Conservation (phyloP, 2,888 invertebrate species). For the Cheilosia scutellata region DNA sequence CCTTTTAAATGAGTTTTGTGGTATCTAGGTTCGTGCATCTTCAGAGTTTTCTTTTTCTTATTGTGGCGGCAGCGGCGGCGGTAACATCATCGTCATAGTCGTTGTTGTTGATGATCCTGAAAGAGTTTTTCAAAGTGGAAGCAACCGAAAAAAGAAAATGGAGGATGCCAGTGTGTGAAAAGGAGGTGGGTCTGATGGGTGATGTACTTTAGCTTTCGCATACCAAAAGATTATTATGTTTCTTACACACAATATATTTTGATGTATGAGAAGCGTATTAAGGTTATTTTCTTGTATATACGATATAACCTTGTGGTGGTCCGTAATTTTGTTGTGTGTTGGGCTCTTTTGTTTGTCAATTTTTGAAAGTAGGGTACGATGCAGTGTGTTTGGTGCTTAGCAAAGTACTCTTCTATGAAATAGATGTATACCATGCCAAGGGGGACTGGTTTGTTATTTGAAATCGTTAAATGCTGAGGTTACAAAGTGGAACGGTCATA, state of each 20-base stretch:
- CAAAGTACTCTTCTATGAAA: too few species aligned
- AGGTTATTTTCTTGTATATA: constrained; percentile 40
- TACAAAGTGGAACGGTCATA: too few species aligned
- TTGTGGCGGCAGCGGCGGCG: neutral
- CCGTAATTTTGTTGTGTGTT: neutral
- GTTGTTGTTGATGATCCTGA: constrained; percentile 61
- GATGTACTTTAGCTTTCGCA: constrained; percentile 41
- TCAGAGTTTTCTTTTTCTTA: constrained; percentile 23
- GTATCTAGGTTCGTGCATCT: constrained; percentile 63
- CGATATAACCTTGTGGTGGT: constrained; percentile 20
- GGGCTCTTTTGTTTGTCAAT: constrained; percentile 42
- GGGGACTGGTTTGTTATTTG: too few species aligned
- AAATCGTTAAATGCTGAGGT: too few species aligned
- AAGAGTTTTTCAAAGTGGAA: constrained; percentile 29
- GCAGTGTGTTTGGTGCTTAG: neutral
- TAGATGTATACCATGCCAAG: too few species aligned
- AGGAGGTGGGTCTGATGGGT: neutral
- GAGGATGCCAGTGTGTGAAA: neutral
- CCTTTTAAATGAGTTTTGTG: constrained; percentile 65
- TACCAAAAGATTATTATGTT: constrained; percentile 63
- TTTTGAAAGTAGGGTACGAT: constrained; percentile 17
- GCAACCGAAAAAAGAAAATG: neutral
- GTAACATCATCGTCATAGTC: constrained; percentile 20
- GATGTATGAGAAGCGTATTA: constrained; percentile 61
- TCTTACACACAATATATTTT: constrained; percentile 66